Evolutionary conservation across 2,888 invertebrate species (phyloP).

Genomic region (Kuschelorhynchus macadamiae): DNA sequence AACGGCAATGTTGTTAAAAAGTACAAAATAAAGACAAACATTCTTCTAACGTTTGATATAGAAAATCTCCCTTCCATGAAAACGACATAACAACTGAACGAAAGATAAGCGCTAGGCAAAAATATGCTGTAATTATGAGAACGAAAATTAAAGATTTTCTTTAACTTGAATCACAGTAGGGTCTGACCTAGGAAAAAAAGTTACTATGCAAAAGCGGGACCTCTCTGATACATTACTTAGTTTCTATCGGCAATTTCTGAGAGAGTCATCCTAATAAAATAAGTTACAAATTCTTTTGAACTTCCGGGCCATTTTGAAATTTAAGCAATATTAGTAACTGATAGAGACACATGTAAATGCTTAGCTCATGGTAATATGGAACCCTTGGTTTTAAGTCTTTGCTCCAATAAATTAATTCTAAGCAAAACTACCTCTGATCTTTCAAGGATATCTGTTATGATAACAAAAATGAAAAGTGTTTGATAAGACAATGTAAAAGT

Average conservation of each 20-base stretch:
- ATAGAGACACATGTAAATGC: constrained; percentile 17
- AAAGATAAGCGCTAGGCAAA: too few species aligned
- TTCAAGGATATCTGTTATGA: too few species aligned
- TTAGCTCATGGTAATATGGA: too few species aligned
- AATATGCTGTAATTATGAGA: not conserved
- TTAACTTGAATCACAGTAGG: constrained; percentile 1
- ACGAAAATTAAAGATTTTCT: not conserved
- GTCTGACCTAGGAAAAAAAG: not conserved
- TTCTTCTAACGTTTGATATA: too few species aligned
- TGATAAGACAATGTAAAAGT: too few species aligned
- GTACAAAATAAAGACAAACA: constrained; percentile 9
- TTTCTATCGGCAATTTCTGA: constrained; percentile 4
- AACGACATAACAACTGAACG: too few species aligned
- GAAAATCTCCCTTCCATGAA: too few species aligned
- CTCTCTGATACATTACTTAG: constrained; percentile 4
- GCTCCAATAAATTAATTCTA: too few species aligned
- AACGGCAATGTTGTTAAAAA: constrained; percentile 18
- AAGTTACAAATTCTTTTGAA: not conserved
- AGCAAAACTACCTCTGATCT: too few species aligned
- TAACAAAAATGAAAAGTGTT: too few species aligned
- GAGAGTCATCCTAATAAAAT: not conserved
- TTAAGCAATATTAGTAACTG: not conserved
- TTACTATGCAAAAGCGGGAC: constrained; percentile 7
- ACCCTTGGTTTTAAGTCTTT: too few species aligned
- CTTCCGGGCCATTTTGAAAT: constrained; percentile 1